phyloP scores from a whole-genome alignment of 2,797 vertebrate species.

The Parambassis ranga region DNA sequence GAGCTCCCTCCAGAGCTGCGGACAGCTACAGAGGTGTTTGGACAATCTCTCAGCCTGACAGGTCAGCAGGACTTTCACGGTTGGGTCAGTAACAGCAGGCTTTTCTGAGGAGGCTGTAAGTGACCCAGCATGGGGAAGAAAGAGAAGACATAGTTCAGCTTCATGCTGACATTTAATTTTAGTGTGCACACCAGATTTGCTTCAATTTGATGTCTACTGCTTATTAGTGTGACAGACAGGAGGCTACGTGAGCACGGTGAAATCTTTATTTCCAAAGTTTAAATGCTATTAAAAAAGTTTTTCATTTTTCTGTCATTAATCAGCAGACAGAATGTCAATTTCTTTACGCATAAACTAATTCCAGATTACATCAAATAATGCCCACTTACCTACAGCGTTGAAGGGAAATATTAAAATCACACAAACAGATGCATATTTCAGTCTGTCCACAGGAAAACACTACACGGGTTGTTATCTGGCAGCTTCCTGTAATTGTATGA shows the following conservation, averaged over 20 bases:
- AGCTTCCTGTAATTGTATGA: too few relatives aligned
- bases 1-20: conserved; percentile 18
- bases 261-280: not conserved
- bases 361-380: too few relatives aligned
- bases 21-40: conserved; percentile 32
- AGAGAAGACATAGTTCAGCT: not conserved
- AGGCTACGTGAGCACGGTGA: not conserved
- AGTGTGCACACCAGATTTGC: not conserved
- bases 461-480: too few relatives aligned
- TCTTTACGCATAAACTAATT: too few relatives aligned
- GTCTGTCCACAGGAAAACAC: too few relatives aligned
- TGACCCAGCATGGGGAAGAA: not conserved
- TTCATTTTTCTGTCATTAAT: too few relatives aligned
- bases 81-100: conserved; percentile 54
- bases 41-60: conserved; percentile 44
- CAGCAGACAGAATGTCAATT: too few relatives aligned
- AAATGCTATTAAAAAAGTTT: not conserved
- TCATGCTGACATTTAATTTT: not conserved
- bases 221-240: not conserved
- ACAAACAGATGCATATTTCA: too few relatives aligned
- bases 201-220: not conserved
- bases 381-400: too few relatives aligned
- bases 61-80: conserved; percentile 48
- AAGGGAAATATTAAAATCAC: too few relatives aligned
- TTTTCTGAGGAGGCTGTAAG: not conserved